Conservation (phyloP, 2,797 vertebrate species). For the Pangasius macronema region DNA sequence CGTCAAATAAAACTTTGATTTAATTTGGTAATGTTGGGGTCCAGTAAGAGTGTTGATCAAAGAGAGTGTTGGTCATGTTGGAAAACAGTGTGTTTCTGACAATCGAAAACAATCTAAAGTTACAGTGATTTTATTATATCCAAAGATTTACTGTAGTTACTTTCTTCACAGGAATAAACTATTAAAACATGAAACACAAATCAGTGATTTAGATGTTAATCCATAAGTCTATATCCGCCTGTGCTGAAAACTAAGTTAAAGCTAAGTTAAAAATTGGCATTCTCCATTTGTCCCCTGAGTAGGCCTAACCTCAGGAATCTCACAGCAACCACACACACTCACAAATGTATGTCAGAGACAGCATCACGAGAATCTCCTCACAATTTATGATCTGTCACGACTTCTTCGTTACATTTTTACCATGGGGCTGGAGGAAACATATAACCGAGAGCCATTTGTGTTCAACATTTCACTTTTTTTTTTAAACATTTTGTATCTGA, state of each 20-base stretch:
- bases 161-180: background rate
- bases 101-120: background rate
- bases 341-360: slow-evolving; percentile 17
- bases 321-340: slow-evolving; percentile 36
- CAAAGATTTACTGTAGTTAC: background rate
- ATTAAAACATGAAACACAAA: background rate
- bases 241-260: background rate
- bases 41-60: background rate
- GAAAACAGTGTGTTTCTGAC: background rate
- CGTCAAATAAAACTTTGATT: background rate
- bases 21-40: background rate
- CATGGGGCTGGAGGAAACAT: background rate
- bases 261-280: background rate
- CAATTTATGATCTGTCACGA: slow-evolving; percentile 21
- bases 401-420: slow-evolving; percentile 7
- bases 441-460: slow-evolving; percentile 24
- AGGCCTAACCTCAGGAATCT: slow-evolving; percentile 29
- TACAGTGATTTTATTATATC: background rate
- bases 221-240: too few species aligned
- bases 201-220: background rate
- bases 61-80: background rate
- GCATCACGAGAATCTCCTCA: background rate
- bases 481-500: background rate
- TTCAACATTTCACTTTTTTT: background rate
- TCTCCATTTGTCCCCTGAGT: slow-evolving; percentile 4